phyloP scores from a whole-genome alignment of 1,140 invertebrate species.

The Bombus picipes region DNA sequence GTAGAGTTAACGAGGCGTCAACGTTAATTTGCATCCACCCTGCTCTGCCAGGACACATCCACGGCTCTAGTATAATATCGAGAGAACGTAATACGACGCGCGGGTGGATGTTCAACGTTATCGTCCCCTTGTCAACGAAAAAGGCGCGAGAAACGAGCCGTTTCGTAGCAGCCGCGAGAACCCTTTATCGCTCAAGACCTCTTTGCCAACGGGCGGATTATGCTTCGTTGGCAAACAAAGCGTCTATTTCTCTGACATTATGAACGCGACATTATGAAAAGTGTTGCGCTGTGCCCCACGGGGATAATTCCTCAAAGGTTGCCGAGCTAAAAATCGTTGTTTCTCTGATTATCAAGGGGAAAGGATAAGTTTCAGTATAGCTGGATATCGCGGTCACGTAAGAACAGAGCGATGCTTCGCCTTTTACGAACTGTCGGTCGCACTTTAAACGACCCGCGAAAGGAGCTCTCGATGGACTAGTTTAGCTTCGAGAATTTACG shows the following conservation, averaged over 20 bases:
- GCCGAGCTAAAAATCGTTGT: neutral
- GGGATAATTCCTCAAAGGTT: neutral
- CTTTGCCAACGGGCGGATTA: conserved; percentile 19
- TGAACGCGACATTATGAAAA: conserved; percentile 53
- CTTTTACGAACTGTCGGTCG: neutral
- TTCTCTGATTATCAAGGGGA: neutral
- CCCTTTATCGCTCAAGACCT: conserved; percentile 24
- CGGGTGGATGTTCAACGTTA: conserved; percentile 23
- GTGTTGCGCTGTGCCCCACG: neutral
- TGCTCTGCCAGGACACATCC: neutral
- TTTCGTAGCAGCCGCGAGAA: neutral
- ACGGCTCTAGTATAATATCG: conserved; percentile 27
- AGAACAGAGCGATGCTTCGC: neutral
- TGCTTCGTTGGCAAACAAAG: conserved; percentile 31
- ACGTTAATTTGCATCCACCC: conserved; percentile 55
- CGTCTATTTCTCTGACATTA: conserved; percentile 60
- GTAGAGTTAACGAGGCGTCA: conserved; percentile 52
- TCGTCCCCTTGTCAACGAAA: conserved; percentile 10
- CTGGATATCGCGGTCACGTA: neutral
- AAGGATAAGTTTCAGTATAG: neutral
- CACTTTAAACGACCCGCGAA: neutral
- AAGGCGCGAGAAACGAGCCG: neutral
- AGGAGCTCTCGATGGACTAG: neutral
- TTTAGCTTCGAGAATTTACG: neutral
- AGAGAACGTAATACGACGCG: neutral